Base-by-base conservation (phyloP, 2,113 vertebrate species). In the Corydoras maculifer region DNA sequence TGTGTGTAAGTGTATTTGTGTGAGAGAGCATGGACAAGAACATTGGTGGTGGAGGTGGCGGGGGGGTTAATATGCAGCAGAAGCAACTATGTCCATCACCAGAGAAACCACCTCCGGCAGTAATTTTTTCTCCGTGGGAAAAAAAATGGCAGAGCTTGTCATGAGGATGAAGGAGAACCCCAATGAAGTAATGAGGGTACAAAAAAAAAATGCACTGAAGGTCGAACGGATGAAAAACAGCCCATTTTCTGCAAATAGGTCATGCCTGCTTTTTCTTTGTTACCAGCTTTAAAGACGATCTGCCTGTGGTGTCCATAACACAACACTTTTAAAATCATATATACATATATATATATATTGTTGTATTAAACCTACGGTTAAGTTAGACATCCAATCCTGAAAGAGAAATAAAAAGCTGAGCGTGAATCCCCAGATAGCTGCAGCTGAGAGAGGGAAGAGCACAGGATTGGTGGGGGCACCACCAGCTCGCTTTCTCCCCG, bases 381-480 rank as follows among this genome's bases (percentile, higher is more conserved):
- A 71, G 59, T 50, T 48, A 25, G 51, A 60, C 65, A 72, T 75
- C 48, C 75, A 72, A 75, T 60, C 51, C 50, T 61, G 30, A 6
- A n/a, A 60, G 18, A 25, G 50, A 50, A 57, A 54, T 64, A 60
- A 71, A 72, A 51, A 43, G 32, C 35, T 62, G 63, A 31, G 54
- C 62, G 68, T 49, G 50, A 70, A 50, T 77, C 65, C 43, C 13
- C 58, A 65, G 64, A 77, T 65, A 11, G 9, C 58, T 70, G 76
- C 69, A 75, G 66, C 63, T 49, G 65, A 3, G 25, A 53, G 32
- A 53, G 58, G 53, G 53, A n/a, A 1, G 9, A 10, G 49, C 4
- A 63, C 14, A 8, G 62, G 8, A 71, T 58, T 75, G 75, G 58
- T 54, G 68, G 49, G 18, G 25, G 49, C 49, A 53, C 49, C 69